phyloP scores from a whole-genome alignment of 2,113 vertebrate genomes.

The Scatophagus argus region DNA sequence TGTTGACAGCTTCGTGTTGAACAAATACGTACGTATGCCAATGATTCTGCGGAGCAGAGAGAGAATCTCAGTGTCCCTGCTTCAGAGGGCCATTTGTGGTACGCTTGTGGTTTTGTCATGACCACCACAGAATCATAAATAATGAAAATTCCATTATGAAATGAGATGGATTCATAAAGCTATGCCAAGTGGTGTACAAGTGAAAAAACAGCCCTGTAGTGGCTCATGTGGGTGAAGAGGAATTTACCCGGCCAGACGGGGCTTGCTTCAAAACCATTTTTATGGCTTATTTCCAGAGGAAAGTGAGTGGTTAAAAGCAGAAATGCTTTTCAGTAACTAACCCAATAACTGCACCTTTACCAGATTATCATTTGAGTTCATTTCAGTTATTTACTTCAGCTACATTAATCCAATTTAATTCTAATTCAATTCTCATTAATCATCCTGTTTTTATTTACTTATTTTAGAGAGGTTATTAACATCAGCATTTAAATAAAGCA shows the following conservation, averaged over 20 bases:
- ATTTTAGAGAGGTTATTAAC: too few relatives aligned
- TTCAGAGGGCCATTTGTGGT: background rate
- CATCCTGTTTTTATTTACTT: too few relatives aligned
- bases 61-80: background rate
- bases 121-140: conserved; percentile 8
- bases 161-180: conserved; percentile 11
- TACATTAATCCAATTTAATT: too few relatives aligned
- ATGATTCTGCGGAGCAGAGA: background rate
- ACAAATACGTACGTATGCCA: background rate
- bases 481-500: background rate
- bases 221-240: background rate
- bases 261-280: background rate
- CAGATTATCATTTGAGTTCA: background rate
- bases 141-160: conserved; percentile 5
- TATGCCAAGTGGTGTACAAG: background rate
- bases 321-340: background rate
- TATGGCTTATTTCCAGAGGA: background rate
- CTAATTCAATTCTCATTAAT: too few relatives aligned
- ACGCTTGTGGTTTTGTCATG: background rate
- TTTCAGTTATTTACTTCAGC: background rate
- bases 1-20: background rate
- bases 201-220: background rate
- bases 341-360: background rate
- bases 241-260: background rate
- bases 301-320: background rate